A percentile compares a stretch with the other conserved stretches of the same genome.
phyloP scores from a whole-genome alignment of 2,797 vertebrate genomes.

The Emydoidea blandingii region DNA sequence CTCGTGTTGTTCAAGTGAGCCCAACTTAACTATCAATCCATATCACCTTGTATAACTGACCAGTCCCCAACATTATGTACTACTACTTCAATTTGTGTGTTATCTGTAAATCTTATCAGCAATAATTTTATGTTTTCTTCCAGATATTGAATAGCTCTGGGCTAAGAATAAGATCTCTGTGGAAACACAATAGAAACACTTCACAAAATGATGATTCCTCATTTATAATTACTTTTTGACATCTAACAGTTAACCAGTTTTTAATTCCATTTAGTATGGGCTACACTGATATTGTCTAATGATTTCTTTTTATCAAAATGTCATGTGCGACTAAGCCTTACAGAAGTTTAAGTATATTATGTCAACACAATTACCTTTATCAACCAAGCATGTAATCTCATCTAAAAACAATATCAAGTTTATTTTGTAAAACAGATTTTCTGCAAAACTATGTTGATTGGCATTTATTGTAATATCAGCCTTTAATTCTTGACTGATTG shows the following conservation, averaged over 20 bases:
- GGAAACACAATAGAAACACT: not conserved
- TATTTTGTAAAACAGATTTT: not conserved
- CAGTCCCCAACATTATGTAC: not conserved
- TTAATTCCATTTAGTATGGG: not conserved
- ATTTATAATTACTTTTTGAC: conserved; percentile 15
- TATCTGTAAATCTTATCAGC: not conserved
- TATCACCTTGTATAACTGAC: not conserved
- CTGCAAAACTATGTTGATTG: not conserved
- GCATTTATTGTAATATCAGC: accelerated
- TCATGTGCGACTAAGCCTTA: not conserved
- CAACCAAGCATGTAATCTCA: not conserved
- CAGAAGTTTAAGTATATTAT: not conserved
- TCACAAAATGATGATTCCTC: conserved; percentile 4
- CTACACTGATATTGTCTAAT: not conserved
- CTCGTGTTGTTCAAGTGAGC: not conserved
- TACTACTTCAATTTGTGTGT: not conserved
- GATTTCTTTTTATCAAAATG: not conserved
- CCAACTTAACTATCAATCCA: not conserved
- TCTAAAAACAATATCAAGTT: not conserved
- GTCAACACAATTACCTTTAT: not conserved
- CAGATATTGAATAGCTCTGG: not conserved
- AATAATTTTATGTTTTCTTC: not conserved
- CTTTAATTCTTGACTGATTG: not conserved
- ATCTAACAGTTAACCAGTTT: conserved; percentile 20
- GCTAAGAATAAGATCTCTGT: not conserved